Conservation (phyloP, 2,797 vertebrate genomes). For the Aeoliscus strigatus region DNA sequence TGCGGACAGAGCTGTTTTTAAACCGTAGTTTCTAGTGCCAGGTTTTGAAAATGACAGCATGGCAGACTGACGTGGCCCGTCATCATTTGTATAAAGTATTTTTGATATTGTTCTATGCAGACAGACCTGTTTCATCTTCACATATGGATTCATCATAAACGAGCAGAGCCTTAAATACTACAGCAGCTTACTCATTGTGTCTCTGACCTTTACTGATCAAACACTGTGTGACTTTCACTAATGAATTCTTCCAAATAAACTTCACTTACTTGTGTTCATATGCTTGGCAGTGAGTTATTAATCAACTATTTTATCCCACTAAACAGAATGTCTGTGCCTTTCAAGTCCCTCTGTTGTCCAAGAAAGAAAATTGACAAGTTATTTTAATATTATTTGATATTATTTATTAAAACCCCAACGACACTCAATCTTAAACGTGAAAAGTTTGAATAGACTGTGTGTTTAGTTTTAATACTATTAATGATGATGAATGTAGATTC, state of each 20-base stretch:
- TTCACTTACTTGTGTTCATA: constrained; percentile 57
- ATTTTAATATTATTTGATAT: too few relatives aligned
- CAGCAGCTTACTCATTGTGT: constrained; percentile 21
- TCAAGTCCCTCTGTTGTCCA: too few relatives aligned
- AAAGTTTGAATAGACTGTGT: background rate
- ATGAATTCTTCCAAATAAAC: constrained; percentile 56
- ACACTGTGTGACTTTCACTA: constrained; percentile 53
- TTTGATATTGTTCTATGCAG: constrained; percentile 4
- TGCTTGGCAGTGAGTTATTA: constrained; percentile 71
- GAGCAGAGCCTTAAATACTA: constrained; percentile 38
- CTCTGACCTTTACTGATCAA: constrained; percentile 51
- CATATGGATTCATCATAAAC: constrained; percentile 7
- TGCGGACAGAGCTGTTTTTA: constrained; percentile 12
- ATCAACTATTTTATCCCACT: constrained; percentile 69
- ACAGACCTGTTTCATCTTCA: background rate
- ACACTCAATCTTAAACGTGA: constrained; percentile 8
- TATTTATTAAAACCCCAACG: constrained; percentile 34
- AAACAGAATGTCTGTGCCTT: constrained; percentile 68
- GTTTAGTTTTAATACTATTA: too few relatives aligned
- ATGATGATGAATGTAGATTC: background rate
- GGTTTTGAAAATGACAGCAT: constrained; percentile 23
- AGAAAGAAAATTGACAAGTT: too few relatives aligned
- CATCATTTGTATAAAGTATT: background rate
- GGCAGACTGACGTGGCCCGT: constrained; percentile 18
- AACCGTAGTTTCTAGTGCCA: constrained; percentile 19